Base-by-base conservation (phyloP, 2,888 invertebrate species). In the Petrolisthes cinctipes region DNA sequence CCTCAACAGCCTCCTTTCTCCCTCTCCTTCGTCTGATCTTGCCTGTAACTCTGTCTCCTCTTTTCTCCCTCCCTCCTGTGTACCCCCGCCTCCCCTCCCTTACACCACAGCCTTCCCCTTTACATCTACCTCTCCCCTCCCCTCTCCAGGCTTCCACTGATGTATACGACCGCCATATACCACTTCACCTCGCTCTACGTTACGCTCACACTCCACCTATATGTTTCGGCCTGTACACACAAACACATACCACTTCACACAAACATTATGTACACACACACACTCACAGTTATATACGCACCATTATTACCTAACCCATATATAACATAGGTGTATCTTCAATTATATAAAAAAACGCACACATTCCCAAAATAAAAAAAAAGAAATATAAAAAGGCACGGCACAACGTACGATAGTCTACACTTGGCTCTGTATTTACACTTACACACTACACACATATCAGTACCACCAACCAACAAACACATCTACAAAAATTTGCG, bases 71-170 rank as follows among this genome's bases (percentile, higher is more conserved):
- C 61, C n/a, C 61, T 68, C 20, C 61, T 37, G 66, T 57, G n/a
- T 54, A 81, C 53, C 81, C 53, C 53, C 54, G 53, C 53, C 56
- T 81, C 81, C 81, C 81, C 53, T 61, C 1, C 61, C 61, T 61
- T 61, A 1, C 61, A 61, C 11, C 61, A 61, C 17, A 61, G 61
- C 61, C 61, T 17, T 14, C 1, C 3, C 17, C 17, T 9, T 17
- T 61, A 61, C 61, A 61, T 61, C 3, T 17, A 61, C 11, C 3
- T 61, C 17, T 61, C 37, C 2, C 37, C 37, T 37, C 37, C 37
- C 0, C 37, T 37, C 37, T 2, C 37, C 2, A 37, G 37, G 37
- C 37, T 37, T 37, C 37, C 37, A 37, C 37, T 37, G 37, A 37
- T 37, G 37, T 37, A 37, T 37, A 37, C 37, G 37, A 37, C 37